Base-by-base conservation (phyloP, 2,797 vertebrate genomes). In the Rhinoraja longicauda region DNA sequence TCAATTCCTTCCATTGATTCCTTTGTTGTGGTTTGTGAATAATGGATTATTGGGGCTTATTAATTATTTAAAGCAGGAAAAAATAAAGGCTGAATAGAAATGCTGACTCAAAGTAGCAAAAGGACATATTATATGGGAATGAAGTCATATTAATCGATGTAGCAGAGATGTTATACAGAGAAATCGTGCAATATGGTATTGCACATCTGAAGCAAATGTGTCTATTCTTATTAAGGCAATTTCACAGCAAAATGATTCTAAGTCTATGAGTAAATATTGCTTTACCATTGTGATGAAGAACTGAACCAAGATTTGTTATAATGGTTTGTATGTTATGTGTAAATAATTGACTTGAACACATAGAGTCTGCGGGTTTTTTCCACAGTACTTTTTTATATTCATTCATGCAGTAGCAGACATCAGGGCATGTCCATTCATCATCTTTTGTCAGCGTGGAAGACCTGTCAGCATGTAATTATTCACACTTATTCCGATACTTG, bases 41-140 rank as follows among this genome's bases (percentile, higher is more conserved):
- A 53, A 92, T 75, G 39, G 21, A 75, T 75, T 92, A 39, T 92
- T 72, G 39, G 4, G 70, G 10, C 39, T 92, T 21, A 92, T 73
- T 73, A 45, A 92, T 75, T 92, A 75, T 53, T 92, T 73, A 92
- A 73, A 91, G 72, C 32, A 72, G 67, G 4, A 53, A 92, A 75
- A 12, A 53, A n/a, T n/a, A 53, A 92, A 92, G 70, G 26, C 39
- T 91, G 39, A 92, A 84, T 84, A 84, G 81, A 57, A 57, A 92
- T 92, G 70, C 90, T 75, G 39, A 72, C 64, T 75, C 36, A 26
- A 36, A 88, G 17, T 88, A 64, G 84, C 59, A 88, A 73, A 73
- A 73, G 70, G 70, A n/a, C 91, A 36, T 73, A 9, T 92, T 92
- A 26, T 29, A 91, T 32, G 45, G 88, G 88, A 73, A 72, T 91